A percentile compares a stretch with the other conserved stretches of the same genome.
Evolutionary conservation across 2,113 vertebrate genomes (phyloP).

Genomic region (Oryzias woworae): DNA sequence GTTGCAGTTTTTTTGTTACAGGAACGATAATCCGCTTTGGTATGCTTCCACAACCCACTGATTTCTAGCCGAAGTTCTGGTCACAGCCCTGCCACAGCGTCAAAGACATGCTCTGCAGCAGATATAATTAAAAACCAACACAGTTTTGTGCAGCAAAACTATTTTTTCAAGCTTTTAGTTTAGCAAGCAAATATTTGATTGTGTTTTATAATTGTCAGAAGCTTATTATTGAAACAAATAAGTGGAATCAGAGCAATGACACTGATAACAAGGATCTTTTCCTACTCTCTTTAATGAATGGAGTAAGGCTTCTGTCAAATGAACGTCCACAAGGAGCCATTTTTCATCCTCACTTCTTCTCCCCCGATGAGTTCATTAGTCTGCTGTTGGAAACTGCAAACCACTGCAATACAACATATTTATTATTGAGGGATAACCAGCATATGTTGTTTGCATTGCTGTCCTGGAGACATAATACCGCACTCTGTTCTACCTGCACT

Average conservation of each 20-base stretch:
- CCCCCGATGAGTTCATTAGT: conserved; percentile 61
- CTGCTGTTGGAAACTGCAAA: conserved; percentile 34
- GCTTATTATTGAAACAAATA: conserved; percentile 40
- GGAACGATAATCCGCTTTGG: no score
- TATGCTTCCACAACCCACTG: no score
- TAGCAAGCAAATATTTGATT: background rate
- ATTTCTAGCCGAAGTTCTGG: no score
- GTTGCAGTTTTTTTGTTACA: no score
- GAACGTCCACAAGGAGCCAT: conserved; percentile 41
- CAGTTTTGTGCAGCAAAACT: background rate
- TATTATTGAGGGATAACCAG: no score
- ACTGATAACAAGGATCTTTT: conserved; percentile 43
- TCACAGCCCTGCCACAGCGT: no score
- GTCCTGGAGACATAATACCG: no score
- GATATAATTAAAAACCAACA: conserved; percentile 20
- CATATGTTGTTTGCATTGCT: background rate
- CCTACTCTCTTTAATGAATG: conserved; percentile 50
- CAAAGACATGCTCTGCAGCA: conserved; percentile 1
- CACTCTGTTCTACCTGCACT: background rate
- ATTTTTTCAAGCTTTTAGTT: conserved; percentile 3
- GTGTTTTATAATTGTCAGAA: conserved; percentile 24
- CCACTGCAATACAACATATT: conserved; percentile 31
- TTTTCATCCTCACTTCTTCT: conserved; percentile 45
- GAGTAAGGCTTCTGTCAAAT: conserved; percentile 40
- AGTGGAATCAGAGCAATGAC: conserved; percentile 26